Evolutionary conservation across 2,888 invertebrate genomes (phyloP), one percentile per base, ranked within the genome.

Genomic region (Scelioninae gen. 1): DNA sequence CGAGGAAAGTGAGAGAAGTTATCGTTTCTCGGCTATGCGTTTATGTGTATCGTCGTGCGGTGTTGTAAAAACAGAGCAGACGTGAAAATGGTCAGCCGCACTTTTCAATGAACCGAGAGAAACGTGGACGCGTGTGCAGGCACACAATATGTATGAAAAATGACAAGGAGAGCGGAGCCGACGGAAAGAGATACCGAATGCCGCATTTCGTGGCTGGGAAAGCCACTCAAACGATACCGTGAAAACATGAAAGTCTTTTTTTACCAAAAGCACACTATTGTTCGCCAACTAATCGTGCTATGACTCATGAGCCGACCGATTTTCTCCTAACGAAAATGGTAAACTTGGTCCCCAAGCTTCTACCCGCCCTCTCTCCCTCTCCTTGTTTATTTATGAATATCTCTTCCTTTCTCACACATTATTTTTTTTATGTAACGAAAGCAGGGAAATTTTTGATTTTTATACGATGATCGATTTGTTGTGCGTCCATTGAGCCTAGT

Each of bases 1-100:
- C 85, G 87, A 88, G 86, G 88, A 89, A 89, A 89, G 89, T 88
- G 88, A 88, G 85, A 82, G 84, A 83, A 81, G 63, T 77, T 76
- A 74, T 80, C 68, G 74, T 72, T 82, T 82, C 62, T 51, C 77
- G 13, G 16, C 71, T 38, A 77, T 78, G 82, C 53, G 77, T 72
- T 71, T 78, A 71, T 78, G 62, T 77, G 66, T 72, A 71, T 60
- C 65, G 62, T 77, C 69, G 63, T 65, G 63, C 47, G 40, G 75
- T 71, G 62, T 81, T 81, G 62, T 81, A 71, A 71, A 75, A 75
- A 78, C 74, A 56, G 71, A 78, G 74, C 62, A 55, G 47, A 69
- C 77, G 81, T 81, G 71, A 81, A 81, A 81, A 83, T 76, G 66
- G 56, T 60, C 69, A 65, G 69, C 60, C 51, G 79, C 60, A 76